Conservation (phyloP, 37 sponge, comb jelly and placozoan genomes). For the Oopsacas minuta region DNA sequence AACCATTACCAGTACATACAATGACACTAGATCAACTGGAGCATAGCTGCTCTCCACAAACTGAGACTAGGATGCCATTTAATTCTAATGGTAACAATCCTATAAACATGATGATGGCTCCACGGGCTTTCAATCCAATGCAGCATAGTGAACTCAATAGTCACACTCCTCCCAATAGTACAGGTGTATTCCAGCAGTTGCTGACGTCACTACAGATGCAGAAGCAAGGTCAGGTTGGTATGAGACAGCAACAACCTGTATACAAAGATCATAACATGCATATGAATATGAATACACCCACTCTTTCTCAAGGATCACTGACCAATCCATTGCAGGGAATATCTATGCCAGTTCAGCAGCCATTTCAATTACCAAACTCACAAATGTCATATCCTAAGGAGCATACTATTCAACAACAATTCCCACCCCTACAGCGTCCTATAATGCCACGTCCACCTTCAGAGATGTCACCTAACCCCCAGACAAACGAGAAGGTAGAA, state of each 20-base stretch:
- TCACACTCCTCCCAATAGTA: background rate
- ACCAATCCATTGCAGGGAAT: background rate
- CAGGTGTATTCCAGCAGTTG: background rate
- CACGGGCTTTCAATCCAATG: background rate
- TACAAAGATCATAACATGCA: background rate
- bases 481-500: slow-evolving; percentile 13
- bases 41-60: background rate
- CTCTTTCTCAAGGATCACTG: background rate
- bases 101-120: background rate
- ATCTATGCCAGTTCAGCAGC: background rate
- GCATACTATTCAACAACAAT: background rate
- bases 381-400: background rate
- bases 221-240: background rate
- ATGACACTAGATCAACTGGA: background rate
- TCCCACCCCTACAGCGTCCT: background rate
- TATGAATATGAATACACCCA: background rate
- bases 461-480: background rate
- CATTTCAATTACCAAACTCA: background rate
- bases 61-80: background rate
- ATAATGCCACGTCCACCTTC: background rate
- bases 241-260: background rate
- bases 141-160: background rate
- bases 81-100: background rate
- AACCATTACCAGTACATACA: background rate
- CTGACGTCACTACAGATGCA: background rate